phyloP scores from a whole-genome alignment of 2,888 invertebrate genomes.

The Neoscelio sp. region DNA sequence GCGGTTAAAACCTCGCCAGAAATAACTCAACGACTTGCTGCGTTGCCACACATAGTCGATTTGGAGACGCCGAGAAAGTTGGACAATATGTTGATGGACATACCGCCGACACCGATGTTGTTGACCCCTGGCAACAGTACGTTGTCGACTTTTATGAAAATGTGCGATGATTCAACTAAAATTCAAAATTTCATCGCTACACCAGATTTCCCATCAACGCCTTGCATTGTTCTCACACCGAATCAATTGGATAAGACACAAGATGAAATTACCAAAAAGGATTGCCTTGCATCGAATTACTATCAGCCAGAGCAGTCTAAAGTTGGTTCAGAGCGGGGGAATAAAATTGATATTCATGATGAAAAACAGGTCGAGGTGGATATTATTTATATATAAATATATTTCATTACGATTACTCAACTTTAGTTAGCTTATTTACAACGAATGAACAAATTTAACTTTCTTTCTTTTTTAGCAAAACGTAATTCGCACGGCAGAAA shows the following conservation, averaged over 20 bases:
- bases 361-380: conserved; percentile 7
- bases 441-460: too few relatives aligned
- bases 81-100: conserved; percentile 68
- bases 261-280: conserved; percentile 72
- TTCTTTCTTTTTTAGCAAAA: conserved; percentile 6
- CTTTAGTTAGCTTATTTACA: background rate
- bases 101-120: conserved; percentile 80
- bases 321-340: background rate
- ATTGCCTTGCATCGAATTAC: conserved; percentile 73
- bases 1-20: conserved; percentile 66
- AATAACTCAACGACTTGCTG: conserved; percentile 60
- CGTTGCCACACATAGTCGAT: conserved; percentile 71
- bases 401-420: too few relatives aligned
- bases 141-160: conserved; percentile 72
- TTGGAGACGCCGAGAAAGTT: conserved; percentile 79
- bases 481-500: conserved; percentile 64
- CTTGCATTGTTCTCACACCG: conserved; percentile 78
- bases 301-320: conserved; percentile 72
- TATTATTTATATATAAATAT: background rate
- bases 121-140: conserved; percentile 75
- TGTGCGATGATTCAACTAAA: conserved; percentile 73
- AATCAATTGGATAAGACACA: conserved; percentile 68
- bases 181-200: conserved; percentile 77
- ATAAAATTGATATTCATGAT: background rate
- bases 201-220: conserved; percentile 80